These are phyloP conservation scores for Sycophila texana DNA, from an alignment of 2,888 invertebrate genomes.

Conservation along the genomic window DNA sequence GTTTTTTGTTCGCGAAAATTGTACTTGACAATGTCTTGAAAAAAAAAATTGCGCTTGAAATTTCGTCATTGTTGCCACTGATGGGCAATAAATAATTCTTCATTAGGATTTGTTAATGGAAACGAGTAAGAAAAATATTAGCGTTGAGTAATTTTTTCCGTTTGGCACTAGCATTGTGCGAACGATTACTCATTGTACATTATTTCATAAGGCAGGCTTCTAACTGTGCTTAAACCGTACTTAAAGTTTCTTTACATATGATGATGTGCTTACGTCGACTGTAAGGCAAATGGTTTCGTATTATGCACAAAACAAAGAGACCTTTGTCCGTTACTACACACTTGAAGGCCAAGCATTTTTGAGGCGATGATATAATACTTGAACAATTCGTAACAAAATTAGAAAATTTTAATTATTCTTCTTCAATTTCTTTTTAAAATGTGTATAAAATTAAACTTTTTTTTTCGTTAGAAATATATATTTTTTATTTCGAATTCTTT, in stretches of 20 bases:
- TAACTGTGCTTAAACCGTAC: slow-evolving; percentile 15
- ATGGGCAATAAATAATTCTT: too few relatives aligned
- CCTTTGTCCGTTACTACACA: slow-evolving; percentile 23
- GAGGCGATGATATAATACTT: slow-evolving; percentile 28
- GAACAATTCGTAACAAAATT: slow-evolving; percentile 15
- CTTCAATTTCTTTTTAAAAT: too few relatives aligned
- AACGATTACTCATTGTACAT: not conserved
- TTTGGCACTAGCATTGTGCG: too few relatives aligned
- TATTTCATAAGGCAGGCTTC: slow-evolving; percentile 8
- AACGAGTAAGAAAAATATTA: too few relatives aligned
- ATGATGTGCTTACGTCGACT: slow-evolving; percentile 16
- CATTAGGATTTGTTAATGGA: too few relatives aligned
- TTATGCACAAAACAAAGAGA: slow-evolving; percentile 34
- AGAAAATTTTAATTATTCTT: not conserved
- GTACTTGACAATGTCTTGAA: too few relatives aligned
- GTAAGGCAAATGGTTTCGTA: slow-evolving; percentile 30
- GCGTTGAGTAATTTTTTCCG: too few relatives aligned
- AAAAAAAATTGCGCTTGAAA: too few relatives aligned
- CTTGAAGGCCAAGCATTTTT: slow-evolving; percentile 24
- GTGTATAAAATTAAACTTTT: too few relatives aligned
- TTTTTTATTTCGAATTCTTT: not conserved
- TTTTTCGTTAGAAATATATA: not conserved
- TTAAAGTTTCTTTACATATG: slow-evolving; percentile 28
- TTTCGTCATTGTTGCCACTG: too few relatives aligned
- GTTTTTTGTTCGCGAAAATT: too few relatives aligned